A percentile compares a stretch with the other conserved stretches of the same genome.
phyloP scores from a whole-genome alignment of 1,140 invertebrate genomes.

The Atta colombica region DNA sequence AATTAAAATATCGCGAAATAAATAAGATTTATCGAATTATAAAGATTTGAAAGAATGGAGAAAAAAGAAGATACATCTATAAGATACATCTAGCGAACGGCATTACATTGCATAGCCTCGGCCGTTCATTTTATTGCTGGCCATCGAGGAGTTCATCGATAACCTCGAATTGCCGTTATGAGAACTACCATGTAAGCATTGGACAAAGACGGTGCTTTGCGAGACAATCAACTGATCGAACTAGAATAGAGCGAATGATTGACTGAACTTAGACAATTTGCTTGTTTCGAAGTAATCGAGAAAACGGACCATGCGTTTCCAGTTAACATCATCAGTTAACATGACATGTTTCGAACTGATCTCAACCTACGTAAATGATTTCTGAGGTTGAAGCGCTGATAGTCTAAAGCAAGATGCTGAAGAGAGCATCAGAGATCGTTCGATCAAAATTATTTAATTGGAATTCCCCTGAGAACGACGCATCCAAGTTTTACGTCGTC shows the following conservation, averaged over 20 bases:
- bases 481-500: not conserved
- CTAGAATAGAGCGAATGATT: not conserved
- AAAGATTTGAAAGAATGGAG: not conserved
- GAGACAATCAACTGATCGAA: slow-evolving; percentile 49
- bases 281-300: slow-evolving; percentile 5
- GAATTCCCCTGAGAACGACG: slow-evolving; percentile 21
- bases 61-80: slow-evolving; percentile 4
- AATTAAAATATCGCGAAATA: not conserved
- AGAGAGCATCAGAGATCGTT: not conserved
- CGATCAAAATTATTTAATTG: slow-evolving; percentile 41
- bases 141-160: slow-evolving; percentile 43
- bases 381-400: not conserved
- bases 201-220: slow-evolving; percentile 33
- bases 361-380: slow-evolving; percentile 65
- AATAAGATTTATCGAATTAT: not conserved
- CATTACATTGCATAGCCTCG: slow-evolving; percentile 42
- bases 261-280: slow-evolving; percentile 25
- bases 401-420: slow-evolving; percentile 22
- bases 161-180: slow-evolving; percentile 23
- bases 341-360: slow-evolving; percentile 38
- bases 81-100: not conserved
- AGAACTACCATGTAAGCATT: slow-evolving; percentile 25
- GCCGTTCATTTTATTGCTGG: slow-evolving; percentile 31
- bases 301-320: not conserved
- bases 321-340: not conserved